Evolutionary conservation across 2,888 invertebrate species (phyloP), one percentile per base, ranked within the genome.

Genomic region (Amphipyra tragopoginis): DNA sequence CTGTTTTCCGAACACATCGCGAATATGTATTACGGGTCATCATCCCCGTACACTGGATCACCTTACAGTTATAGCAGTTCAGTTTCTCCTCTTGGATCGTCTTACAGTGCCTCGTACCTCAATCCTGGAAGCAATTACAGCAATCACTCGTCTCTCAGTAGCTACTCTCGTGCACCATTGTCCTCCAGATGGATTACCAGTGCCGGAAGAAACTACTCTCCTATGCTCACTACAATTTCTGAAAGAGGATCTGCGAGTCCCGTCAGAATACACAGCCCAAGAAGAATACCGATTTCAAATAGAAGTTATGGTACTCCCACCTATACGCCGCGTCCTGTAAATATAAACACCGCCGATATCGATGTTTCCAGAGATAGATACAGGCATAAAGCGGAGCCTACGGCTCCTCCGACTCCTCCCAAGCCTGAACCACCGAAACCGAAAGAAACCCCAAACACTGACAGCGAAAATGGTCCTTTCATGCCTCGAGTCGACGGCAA

Each of bases 271-370:
- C 89, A 84, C 61, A 94, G 94, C 65, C 94, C 94, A 2, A 86
- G 94, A 70, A 87, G 94, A 71, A 81, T 90, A 55, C 89, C 95
- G 86, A 81, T 96, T 93, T 50, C 96, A 90, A 69, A 95, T 92
- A 88, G 91, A 95, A 85, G 75, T 54, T 86, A 93, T 87, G 74
- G 92, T 81, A 74, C 96, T 87, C 76, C 90, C 76, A 80, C 87
- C 82, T 86, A 93, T 72, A 90, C 90, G 43, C 91, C 96, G 1
- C 96, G 97, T 54, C 97, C 97, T 1, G 96, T 97, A 51, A 96
- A 96, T 74, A 97, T 98, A 69, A 97, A 98, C 87, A 98, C 98
- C 2, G 97, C 97, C 34, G 97, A 98, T 85, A 98, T 98, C 74
- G 98, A 98, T 86, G 98, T 98, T 0, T 97, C 97, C 0, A 96